Evolutionary conservation across 2,113 vertebrate species (phyloP).

Genomic region (Eulemur macaco): DNA sequence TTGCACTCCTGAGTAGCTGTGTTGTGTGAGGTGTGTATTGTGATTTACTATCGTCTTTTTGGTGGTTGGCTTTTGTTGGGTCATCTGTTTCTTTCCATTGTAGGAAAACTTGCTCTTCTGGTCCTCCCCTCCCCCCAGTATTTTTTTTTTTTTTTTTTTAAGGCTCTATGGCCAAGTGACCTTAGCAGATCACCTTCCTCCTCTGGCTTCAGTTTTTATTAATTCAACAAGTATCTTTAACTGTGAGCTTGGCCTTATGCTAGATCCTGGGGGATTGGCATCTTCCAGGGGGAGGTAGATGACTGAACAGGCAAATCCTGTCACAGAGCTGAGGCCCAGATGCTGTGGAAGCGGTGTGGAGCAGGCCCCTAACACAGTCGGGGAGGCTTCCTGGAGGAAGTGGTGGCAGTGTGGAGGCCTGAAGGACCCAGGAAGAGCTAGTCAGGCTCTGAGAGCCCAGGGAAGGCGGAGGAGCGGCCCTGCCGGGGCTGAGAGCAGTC

Average conservation of each 20-base stretch:
- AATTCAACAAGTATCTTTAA: not conserved
- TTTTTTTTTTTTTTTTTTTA: not conserved
- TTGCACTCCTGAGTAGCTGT: rapidly evolving
- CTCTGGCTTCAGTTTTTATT: not conserved
- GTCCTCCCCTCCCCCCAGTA: not conserved
- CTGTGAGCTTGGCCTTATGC: not conserved
- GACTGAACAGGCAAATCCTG: not conserved
- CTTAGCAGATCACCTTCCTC: not conserved
- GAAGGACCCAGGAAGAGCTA: not conserved
- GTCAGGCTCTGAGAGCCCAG: not conserved
- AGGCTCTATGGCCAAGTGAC: not conserved
- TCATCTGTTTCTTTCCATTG: not conserved
- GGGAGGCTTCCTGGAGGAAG: slow-evolving; percentile 52
- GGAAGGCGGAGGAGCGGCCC: not conserved
- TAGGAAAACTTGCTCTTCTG: not conserved
- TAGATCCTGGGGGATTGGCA: not conserved
- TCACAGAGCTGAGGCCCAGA: not conserved
- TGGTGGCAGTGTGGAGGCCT: slow-evolving; percentile 38
- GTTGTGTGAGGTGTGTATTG: not conserved
- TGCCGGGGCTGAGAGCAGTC: not conserved
- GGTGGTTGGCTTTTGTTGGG: not conserved
- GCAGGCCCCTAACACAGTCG: not conserved
- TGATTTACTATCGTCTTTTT: not conserved
- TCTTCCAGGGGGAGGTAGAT: not conserved
- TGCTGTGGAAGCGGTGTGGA: not conserved